These are phyloP conservation scores for Drosophila jambulina DNA, from an alignment of 1,140 invertebrate genomes.

Conservation along the genomic window DNA sequence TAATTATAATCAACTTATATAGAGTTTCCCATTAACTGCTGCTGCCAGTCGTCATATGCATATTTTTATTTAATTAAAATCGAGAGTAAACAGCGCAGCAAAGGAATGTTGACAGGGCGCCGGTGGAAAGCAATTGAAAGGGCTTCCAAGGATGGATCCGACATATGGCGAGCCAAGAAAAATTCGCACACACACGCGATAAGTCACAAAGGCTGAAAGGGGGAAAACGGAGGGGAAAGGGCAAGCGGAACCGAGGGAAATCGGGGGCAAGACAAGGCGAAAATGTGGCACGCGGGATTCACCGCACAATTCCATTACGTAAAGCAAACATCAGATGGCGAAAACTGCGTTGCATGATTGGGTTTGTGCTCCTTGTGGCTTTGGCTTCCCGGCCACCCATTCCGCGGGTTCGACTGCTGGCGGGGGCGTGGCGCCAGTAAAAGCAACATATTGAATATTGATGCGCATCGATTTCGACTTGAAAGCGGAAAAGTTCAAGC, in stretches of 20 bases:
- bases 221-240: background rate
- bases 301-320: constrained; percentile 82
- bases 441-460: constrained; percentile 81
- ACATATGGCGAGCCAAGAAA: constrained; percentile 59
- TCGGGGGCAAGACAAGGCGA: constrained; percentile 48
- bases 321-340: constrained; percentile 80
- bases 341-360: constrained; percentile 70
- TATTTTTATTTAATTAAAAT: constrained; percentile 81
- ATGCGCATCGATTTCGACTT: constrained; percentile 80
- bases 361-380: constrained; percentile 56
- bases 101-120: constrained; percentile 56
- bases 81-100: constrained; percentile 62
- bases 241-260: constrained; percentile 1
- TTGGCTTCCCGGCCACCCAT: background rate
- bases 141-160: constrained; percentile 40
- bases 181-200: constrained; percentile 58
- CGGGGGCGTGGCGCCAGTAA: constrained; percentile 59
- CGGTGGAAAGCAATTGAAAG: constrained; percentile 61
- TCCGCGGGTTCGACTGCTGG: background rate
- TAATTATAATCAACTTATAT: constrained; percentile 64
- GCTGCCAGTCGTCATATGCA: constrained; percentile 39
- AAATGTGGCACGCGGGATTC: constrained; percentile 71
- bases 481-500: constrained; percentile 70
- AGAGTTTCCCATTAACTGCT: constrained; percentile 46
- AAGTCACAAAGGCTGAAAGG: constrained; percentile 49